Percentiles rank a stretch among this genome's conserved stretches.
Conservation (phyloP, 2,797 vertebrate species). For the Falco biarmicus region DNA sequence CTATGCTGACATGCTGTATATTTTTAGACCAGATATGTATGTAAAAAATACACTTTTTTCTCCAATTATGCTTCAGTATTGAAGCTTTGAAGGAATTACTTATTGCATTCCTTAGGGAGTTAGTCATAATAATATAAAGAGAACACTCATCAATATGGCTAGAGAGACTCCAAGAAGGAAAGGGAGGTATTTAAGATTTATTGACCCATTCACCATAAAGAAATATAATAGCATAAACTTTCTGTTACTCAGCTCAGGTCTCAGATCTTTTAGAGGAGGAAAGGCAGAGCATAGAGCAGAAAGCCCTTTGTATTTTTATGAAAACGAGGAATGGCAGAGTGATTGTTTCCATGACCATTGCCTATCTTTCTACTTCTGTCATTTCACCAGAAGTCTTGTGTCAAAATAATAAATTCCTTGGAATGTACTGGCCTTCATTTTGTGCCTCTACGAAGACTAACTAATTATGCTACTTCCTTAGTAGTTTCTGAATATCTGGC, state of each 20-base stretch:
- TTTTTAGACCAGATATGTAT: neutral
- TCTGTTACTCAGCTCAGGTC: neutral
- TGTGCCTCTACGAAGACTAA: neutral
- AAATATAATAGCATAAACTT: neutral
- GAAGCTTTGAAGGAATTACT: neutral
- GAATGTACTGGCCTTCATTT: neutral
- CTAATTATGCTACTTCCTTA: neutral
- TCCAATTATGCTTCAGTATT: neutral
- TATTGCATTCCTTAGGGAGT: neutral
- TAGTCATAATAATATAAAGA: neutral
- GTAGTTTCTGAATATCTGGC: neutral
- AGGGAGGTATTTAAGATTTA: neutral
- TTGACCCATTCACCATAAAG: neutral
- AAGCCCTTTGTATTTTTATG: neutral
- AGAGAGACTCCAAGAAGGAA: neutral
- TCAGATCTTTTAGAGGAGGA: neutral
- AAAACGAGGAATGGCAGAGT: neutral
- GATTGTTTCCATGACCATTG: neutral
- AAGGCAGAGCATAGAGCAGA: neutral
- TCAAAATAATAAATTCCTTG: neutral
- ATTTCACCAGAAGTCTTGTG: neutral
- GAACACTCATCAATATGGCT: neutral
- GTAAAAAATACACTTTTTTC: neutral
- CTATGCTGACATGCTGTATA: slow-evolving; percentile 8
- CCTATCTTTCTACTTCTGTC: neutral